phyloP scores from a whole-genome alignment of 2,113 vertebrate species.

The Micromys minutus region DNA sequence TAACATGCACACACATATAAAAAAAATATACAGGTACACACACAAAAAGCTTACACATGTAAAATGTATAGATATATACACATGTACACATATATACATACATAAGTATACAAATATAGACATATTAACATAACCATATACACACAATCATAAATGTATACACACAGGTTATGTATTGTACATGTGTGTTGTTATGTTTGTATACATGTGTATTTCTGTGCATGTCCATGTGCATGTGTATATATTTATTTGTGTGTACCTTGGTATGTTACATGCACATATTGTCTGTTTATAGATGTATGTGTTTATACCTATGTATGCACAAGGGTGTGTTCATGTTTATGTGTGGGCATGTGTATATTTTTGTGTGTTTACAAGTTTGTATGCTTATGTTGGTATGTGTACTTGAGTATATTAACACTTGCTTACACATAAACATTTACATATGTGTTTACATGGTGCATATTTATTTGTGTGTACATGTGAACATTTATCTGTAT shows the following conservation, averaged over 20 bases:
- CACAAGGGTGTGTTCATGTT: background rate
- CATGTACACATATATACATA: background rate
- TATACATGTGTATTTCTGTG: background rate
- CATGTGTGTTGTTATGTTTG: background rate
- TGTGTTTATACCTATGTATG: background rate
- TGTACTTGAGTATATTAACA: background rate
- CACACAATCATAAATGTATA: background rate
- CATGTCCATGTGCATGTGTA: background rate
- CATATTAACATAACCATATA: background rate
- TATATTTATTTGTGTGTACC: background rate
- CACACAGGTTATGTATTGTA: background rate
- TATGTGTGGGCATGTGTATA: background rate
- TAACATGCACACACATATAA: background rate
- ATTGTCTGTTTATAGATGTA: background rate
- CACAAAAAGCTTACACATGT: background rate
- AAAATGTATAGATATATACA: background rate
- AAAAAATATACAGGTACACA: background rate
- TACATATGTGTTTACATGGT: background rate
- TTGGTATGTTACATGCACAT: background rate
- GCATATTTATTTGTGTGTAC: background rate
- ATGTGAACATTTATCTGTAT: background rate
- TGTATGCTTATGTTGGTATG: background rate
- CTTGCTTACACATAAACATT: background rate
- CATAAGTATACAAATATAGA: background rate
- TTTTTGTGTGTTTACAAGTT: background rate